Percentiles rank a stretch among this genome's conserved stretches.
Evolutionary conservation across 2,888 invertebrate species (phyloP).

Genomic region (Caenorhabditis sinica): DNA sequence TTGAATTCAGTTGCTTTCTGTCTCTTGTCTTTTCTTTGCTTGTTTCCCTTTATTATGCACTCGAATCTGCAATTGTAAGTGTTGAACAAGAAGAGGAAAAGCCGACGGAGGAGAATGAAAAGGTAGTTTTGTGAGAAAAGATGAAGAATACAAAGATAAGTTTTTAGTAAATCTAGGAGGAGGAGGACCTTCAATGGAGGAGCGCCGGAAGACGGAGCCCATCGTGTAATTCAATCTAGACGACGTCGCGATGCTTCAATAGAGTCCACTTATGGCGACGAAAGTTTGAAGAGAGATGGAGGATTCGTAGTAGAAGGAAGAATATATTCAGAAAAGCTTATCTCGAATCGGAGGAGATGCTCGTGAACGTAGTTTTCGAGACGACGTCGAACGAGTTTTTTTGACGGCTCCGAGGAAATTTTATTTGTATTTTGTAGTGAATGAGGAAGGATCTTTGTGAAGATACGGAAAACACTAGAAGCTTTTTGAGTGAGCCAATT

Average conservation of each 20-base stretch:
- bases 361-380: constrained; percentile 35
- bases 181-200: constrained; percentile 42
- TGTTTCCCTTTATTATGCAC: constrained; percentile 56
- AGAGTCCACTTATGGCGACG: constrained; percentile 64
- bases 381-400: constrained; percentile 39
- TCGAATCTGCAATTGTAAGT: constrained; percentile 64
- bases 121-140: constrained; percentile 20
- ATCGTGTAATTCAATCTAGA: constrained; percentile 67
- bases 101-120: constrained; percentile 2
- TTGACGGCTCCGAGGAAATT: constrained; percentile 38
- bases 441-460: constrained; percentile 2
- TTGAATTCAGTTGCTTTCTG: constrained; percentile 44
- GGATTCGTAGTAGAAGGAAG: background rate
- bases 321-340: constrained; percentile 17
- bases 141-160: constrained; percentile 45
- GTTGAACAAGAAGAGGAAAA: constrained; percentile 24
- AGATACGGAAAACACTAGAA: background rate
- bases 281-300: constrained; percentile 51
- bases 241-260: constrained; percentile 65
- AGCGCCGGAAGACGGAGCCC: constrained; percentile 56
- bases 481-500: background rate
- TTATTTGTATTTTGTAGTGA: constrained; percentile 29
- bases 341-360: constrained; percentile 21
- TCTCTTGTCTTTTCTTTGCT: constrained; percentile 8
- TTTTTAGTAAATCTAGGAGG: constrained; percentile 22